A percentile compares a stretch with the other conserved stretches of the same genome.
Evolutionary conservation across 2,797 vertebrate species (phyloP).

Genomic region (Hapalemur alaotrensis): DNA sequence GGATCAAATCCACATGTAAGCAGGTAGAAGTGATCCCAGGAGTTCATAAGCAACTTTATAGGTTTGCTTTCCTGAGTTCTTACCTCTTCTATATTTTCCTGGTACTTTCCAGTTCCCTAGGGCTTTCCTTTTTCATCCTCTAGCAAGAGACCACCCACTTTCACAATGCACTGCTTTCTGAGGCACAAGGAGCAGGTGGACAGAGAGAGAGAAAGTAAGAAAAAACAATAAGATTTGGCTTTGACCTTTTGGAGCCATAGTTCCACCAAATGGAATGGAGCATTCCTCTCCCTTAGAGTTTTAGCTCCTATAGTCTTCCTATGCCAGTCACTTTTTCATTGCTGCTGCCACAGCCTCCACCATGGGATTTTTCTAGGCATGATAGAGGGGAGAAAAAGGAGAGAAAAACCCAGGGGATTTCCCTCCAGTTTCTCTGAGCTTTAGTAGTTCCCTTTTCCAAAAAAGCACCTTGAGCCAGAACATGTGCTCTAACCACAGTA

Average conservation of each 20-base stretch:
- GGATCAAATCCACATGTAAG: background rate
- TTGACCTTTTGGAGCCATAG: constrained; percentile 19
- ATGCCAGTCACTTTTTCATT: background rate
- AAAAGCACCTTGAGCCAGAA: constrained; percentile 38
- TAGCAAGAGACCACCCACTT: constrained; percentile 2
- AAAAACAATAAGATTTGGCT: background rate
- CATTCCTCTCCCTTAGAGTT: constrained; percentile 40
- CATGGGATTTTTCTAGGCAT: constrained; percentile 53
- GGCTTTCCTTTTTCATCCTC: background rate
- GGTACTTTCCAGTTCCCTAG: constrained; percentile 50
- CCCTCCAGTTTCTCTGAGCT: constrained; percentile 35
- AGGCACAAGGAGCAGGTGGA: background rate
- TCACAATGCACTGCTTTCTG: background rate
- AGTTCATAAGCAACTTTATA: constrained; percentile 1
- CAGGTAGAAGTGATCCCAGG: background rate
- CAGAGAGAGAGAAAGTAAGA: background rate
- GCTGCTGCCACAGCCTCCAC: background rate
- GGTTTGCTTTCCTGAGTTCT: constrained; percentile 44
- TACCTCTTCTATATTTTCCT: constrained; percentile 12
- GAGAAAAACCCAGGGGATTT: constrained; percentile 58
- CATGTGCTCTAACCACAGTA: constrained; percentile 39
- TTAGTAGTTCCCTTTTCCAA: constrained; percentile 44
- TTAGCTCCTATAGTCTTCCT: background rate
- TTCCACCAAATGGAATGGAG: constrained; percentile 2
- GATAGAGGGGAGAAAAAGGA: background rate